Percentiles rank a stretch among this genome's conserved stretches.
Conservation (phyloP, 2,888 invertebrate genomes). For the Gasteruption jaculator region DNA sequence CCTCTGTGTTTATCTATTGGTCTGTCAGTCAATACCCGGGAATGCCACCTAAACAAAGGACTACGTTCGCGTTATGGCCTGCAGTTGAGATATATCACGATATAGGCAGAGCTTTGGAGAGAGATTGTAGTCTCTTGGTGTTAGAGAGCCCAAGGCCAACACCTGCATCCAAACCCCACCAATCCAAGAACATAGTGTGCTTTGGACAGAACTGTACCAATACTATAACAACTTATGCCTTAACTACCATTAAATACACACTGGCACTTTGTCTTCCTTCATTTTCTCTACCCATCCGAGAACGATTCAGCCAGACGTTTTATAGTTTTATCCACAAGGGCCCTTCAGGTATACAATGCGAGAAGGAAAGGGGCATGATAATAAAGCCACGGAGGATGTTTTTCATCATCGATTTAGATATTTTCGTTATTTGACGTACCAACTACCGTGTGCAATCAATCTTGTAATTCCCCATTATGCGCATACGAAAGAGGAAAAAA, state of each 20-base stretch:
- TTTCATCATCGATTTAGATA: too few relatives aligned
- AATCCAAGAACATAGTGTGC: too few relatives aligned
- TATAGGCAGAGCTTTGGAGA: too few relatives aligned
- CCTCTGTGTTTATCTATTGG: too few relatives aligned
- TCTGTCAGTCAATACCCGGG: conserved; percentile 17
- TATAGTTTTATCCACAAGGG: conserved; percentile 27
- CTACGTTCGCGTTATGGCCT: conserved; percentile 32
- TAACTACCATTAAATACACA: conserved; percentile 36
- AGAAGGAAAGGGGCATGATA: too few relatives aligned
- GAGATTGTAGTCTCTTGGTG: conserved; percentile 45
- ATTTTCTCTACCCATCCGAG: conserved; percentile 12
- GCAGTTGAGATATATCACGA: too few relatives aligned
- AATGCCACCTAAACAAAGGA: conserved; percentile 35
- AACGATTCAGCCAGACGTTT: conserved; percentile 20
- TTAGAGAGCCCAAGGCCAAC: conserved; percentile 48
- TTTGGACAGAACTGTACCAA: conserved; percentile 34
- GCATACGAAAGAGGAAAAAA: too few relatives aligned
- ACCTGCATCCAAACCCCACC: conserved; percentile 45
- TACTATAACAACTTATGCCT: conserved; percentile 31
- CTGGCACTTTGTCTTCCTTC: conserved; percentile 32
- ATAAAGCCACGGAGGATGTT: too few relatives aligned
- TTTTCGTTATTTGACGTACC: too few relatives aligned
- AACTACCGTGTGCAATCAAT: too few relatives aligned
- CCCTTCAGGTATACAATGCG: too few relatives aligned
- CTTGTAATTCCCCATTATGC: too few relatives aligned